Evolutionary conservation across 2,888 invertebrate genomes (phyloP).

Genomic region (Melieria crassipennis): DNA sequence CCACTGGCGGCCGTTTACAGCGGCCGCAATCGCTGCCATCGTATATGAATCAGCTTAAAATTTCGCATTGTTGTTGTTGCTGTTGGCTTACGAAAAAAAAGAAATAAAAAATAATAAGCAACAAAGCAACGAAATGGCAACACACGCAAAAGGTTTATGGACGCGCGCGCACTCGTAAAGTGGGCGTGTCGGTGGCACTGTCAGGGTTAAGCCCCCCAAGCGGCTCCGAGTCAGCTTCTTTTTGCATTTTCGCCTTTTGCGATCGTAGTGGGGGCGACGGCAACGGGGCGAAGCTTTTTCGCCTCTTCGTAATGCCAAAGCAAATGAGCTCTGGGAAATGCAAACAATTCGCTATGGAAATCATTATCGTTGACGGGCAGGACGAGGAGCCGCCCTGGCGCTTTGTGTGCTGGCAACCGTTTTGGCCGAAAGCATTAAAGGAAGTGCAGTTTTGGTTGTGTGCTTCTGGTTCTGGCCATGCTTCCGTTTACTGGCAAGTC

Average conservation of each 20-base stretch:
- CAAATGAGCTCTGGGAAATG: conserved; percentile 46
- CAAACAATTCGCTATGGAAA: conserved; percentile 43
- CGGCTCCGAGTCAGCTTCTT: too few species aligned
- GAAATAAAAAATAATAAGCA: too few species aligned
- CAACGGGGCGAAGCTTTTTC: not conserved
- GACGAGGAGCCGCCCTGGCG: not conserved
- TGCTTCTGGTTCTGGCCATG: not conserved
- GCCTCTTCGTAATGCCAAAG: conserved; percentile 20
- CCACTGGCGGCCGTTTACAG: not conserved
- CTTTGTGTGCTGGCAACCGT: not conserved
- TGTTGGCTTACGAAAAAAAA: too few species aligned
- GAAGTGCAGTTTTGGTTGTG: conserved; percentile 14
- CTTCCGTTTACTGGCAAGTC: too few species aligned
- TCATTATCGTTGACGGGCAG: conserved; percentile 38
- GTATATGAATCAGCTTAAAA: too few species aligned
- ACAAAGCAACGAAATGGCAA: too few species aligned
- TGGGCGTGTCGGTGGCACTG: too few species aligned
- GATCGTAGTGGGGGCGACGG: not conserved
- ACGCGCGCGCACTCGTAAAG: too few species aligned
- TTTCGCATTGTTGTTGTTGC: too few species aligned
- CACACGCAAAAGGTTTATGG: too few species aligned
- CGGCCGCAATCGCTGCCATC: too few species aligned
- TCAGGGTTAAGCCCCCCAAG: too few species aligned
- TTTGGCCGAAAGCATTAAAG: not conserved
- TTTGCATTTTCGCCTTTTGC: not conserved